phyloP scores from a whole-genome alignment of 2,888 invertebrate genomes.

The Synanthedon formicaeformis region DNA sequence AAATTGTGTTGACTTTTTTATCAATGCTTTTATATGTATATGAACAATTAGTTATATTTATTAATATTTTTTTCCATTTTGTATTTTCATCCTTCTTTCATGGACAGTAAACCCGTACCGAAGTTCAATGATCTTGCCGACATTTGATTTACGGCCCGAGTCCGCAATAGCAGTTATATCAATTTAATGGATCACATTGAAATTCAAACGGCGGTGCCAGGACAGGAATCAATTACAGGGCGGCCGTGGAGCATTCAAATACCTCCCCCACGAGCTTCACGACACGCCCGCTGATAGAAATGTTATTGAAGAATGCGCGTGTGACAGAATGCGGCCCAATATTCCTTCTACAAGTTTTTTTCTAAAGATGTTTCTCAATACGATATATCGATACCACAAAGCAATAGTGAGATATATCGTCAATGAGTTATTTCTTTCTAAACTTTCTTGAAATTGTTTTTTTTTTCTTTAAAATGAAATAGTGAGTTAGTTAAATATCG shows the following conservation, averaged over 20 bases:
- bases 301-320: slow-evolving; percentile 61
- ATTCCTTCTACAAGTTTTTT: slow-evolving; percentile 19
- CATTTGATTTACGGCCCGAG: neutral
- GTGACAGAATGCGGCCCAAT: slow-evolving; percentile 63
- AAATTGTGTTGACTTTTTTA: no score
- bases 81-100: no score
- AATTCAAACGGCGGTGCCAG: slow-evolving; percentile 55
- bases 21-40: no score
- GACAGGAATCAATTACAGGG: slow-evolving; percentile 61
- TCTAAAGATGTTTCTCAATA: neutral
- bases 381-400: no score
- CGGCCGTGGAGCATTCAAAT: slow-evolving; percentile 48
- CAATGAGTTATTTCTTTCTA: no score
- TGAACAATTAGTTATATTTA: no score
- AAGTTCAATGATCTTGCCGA: neutral
- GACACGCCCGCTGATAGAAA: slow-evolving; percentile 44
- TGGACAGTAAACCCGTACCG: neutral
- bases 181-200: slow-evolving; percentile 64
- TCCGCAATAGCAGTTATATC: slow-evolving; percentile 48
- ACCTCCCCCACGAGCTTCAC: slow-evolving; percentile 29
- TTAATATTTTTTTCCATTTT: no score
- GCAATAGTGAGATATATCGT: no score
- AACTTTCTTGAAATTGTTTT: no score
- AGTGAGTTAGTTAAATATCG: no score
- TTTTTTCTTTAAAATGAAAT: no score